These are phyloP conservation scores for Enteromius paludinosus DNA, from an alignment of 2,797 vertebrate species.

Conservation along the genomic window DNA sequence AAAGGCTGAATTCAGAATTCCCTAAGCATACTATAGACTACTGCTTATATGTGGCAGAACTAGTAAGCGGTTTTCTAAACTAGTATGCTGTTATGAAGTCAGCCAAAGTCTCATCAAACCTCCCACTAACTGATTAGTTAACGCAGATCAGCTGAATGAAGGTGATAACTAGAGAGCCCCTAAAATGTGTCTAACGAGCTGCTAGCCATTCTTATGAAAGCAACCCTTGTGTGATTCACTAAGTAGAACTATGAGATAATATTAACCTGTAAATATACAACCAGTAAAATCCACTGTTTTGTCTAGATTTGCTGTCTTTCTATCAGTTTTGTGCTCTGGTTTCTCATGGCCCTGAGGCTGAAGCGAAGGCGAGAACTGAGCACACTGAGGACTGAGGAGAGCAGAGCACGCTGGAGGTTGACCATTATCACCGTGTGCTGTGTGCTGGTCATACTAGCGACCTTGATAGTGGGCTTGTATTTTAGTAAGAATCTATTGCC, in stretches of 20 bases:
- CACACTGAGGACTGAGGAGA: constrained; percentile 41
- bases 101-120: not conserved
- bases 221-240: not conserved
- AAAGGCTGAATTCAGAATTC: not conserved
- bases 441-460: constrained; percentile 35
- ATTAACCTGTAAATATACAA: not conserved
- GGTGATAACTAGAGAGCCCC: constrained; percentile 11
- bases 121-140: constrained; percentile 12
- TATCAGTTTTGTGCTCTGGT: not conserved
- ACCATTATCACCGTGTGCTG: constrained; percentile 40
- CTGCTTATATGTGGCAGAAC: not conserved
- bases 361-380: constrained; percentile 50
- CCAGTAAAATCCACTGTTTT: not conserved
- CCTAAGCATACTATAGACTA: not conserved
- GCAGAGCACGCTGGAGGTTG: constrained; percentile 9
- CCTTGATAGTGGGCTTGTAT: constrained; percentile 50
- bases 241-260: not conserved
- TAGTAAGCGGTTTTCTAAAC: not conserved
- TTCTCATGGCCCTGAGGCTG: constrained; percentile 46
- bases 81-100: not conserved
- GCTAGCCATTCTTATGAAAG: not conserved
- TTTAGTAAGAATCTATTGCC: constrained; percentile 52
- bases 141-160: constrained; percentile 42
- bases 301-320: not conserved
- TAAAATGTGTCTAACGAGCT: not conserved